Evolutionary conservation across 30 jellyfish, hydroid and myxozoan species (phyloP).

Genomic region (Calvadosia cruxmelitensis): DNA sequence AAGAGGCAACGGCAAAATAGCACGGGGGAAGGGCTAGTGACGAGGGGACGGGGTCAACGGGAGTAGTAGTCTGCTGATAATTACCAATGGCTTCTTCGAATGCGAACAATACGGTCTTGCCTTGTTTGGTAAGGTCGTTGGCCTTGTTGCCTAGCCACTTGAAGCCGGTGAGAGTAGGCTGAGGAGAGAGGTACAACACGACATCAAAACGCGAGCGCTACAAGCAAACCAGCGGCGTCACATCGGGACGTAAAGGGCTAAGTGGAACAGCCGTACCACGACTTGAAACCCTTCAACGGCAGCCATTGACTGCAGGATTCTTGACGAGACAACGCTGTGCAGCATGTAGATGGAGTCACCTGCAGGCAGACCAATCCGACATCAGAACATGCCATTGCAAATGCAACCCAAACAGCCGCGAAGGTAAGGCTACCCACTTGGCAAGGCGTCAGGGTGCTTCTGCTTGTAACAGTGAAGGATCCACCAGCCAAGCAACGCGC

Average conservation of each 20-base stretch:
- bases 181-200: neutral
- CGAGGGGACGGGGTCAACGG: no score
- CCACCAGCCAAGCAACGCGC: slow-evolving; percentile 88
- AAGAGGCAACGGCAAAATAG: no score
- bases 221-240: no score
- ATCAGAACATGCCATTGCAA: neutral
- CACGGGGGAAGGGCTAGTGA: no score
- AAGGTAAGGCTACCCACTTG: slow-evolving; percentile 35
- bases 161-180: slow-evolving; percentile 90
- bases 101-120: slow-evolving; percentile 66
- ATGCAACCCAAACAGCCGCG: neutral
- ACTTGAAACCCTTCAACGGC: slow-evolving; percentile 60
- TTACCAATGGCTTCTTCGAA: slow-evolving; percentile 93
- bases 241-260: no score
- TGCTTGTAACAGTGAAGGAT: slow-evolving; percentile 46
- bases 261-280: no score
- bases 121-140: slow-evolving; percentile 30
- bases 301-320: slow-evolving; percentile 54
- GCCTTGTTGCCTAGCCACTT: slow-evolving; percentile 90
- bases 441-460: slow-evolving; percentile 35
- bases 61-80: no score
- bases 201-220: no score
- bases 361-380: neutral
- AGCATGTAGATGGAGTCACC: slow-evolving; percentile 79
- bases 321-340: slow-evolving; percentile 83